Conservation (phyloP, 2,888 invertebrate genomes). For the Hypomecis atomaria region DNA sequence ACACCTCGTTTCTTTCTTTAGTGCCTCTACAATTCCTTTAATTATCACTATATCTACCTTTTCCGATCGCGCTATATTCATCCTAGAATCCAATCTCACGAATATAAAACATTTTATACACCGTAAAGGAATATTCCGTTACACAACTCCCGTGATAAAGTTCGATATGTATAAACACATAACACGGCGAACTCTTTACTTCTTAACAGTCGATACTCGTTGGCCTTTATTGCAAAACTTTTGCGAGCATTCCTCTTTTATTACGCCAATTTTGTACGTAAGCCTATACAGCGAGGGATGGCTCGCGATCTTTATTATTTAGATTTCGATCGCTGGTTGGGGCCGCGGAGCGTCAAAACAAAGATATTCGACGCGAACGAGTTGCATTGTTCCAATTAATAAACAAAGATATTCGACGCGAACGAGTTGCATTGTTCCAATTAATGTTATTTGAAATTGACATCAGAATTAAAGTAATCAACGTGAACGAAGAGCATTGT, state of each 20-base stretch:
- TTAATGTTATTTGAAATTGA: too few species aligned
- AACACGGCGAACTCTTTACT: constrained; percentile 74
- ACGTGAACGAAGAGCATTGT: too few species aligned
- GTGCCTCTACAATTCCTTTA: too few species aligned
- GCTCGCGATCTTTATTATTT: constrained; percentile 80
- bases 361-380: not conserved
- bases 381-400: too few species aligned
- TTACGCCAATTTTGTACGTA: constrained; percentile 84
- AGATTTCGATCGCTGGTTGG: constrained; percentile 72
- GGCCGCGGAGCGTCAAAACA: constrained; percentile 8
- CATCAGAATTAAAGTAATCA: too few species aligned
- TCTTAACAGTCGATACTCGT: constrained; percentile 84
- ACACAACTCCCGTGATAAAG: constrained; percentile 44
- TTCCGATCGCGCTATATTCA: too few species aligned
- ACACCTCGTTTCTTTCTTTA: too few species aligned
- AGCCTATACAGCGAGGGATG: constrained; percentile 75
- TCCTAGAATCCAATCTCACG: not conserved
- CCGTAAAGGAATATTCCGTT: constrained; percentile 24
- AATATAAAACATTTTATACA: constrained; percentile 15
- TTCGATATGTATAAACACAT: constrained; percentile 43
- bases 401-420: constrained; percentile 1
- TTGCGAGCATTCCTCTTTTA: constrained; percentile 83
- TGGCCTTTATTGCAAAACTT: constrained; percentile 83
- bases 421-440: too few species aligned
- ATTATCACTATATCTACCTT: too few species aligned